Conservation (phyloP, 2,888 invertebrate species). For the Andrena bucephala region DNA sequence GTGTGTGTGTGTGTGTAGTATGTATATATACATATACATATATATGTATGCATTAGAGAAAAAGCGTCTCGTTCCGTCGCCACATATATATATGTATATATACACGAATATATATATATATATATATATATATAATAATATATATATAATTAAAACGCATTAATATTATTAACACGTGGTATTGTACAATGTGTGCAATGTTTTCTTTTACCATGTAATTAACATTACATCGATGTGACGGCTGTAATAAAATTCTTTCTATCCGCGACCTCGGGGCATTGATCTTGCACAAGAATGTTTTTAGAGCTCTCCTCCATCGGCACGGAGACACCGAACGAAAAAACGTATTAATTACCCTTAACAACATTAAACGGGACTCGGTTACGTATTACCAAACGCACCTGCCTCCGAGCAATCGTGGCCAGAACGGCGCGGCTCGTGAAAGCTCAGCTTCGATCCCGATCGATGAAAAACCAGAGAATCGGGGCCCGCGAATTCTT, state of each 20-base stretch:
- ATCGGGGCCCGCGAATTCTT: neutral
- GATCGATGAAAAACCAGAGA: neutral
- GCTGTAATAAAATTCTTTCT: constrained; percentile 73
- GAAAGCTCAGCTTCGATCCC: neutral
- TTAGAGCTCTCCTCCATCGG: constrained; percentile 60
- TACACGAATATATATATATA: constrained; percentile 38
- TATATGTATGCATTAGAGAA: constrained; percentile 64
- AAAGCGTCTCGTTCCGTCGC: constrained; percentile 67
- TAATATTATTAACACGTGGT: constrained; percentile 75
- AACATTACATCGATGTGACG: constrained; percentile 78
- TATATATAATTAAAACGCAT: constrained; percentile 63
- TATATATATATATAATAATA: constrained; percentile 47
- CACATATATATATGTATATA: constrained; percentile 44
- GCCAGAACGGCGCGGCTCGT: neutral
- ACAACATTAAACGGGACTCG: constrained; percentile 13
- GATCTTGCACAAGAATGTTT: constrained; percentile 77
- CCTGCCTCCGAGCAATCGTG: constrained; percentile 14
- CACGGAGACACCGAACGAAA: constrained; percentile 15
- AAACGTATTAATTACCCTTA: constrained; percentile 17
- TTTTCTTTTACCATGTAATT: constrained; percentile 60
- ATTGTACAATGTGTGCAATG: constrained; percentile 80
- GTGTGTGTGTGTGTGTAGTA: constrained; percentile 35
- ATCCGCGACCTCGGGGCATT: constrained; percentile 62
- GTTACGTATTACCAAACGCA: neutral
- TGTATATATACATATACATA: constrained; percentile 5